phyloP scores from a whole-genome alignment of 2,113 vertebrate species.

The Gallinago paraguaiae region DNA sequence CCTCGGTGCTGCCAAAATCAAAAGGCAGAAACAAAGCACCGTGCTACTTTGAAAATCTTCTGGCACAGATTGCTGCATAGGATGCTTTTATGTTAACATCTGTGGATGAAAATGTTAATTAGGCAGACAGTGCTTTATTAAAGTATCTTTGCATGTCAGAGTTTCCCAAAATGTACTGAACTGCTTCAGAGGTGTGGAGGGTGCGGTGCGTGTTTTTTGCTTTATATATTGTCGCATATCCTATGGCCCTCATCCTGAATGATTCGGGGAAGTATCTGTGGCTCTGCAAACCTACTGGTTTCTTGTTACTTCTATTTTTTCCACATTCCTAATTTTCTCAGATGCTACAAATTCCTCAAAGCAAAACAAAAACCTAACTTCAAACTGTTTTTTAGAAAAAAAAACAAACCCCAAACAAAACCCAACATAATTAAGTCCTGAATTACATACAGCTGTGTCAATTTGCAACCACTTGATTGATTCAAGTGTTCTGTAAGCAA shows the following conservation, averaged over 20 bases:
- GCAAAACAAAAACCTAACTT: no score
- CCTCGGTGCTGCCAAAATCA: background rate
- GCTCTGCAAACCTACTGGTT: background rate
- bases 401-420: no score
- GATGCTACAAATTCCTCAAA: background rate
- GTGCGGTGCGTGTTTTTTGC: background rate
- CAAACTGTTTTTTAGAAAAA: background rate
- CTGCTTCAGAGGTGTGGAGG: no score
- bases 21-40: background rate
- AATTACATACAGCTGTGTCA: background rate
- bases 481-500: background rate
- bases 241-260: background rate
- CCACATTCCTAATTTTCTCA: background rate
- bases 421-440: background rate
- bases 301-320: background rate
- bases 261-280: background rate
- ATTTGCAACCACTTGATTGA: background rate
- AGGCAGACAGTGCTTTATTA: background rate
- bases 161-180: background rate
- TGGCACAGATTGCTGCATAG: background rate
- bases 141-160: background rate
- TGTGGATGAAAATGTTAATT: background rate
- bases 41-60: background rate
- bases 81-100: background rate
- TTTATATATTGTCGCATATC: background rate